phyloP scores from a whole-genome alignment of 2,888 invertebrate genomes.

The Nomada ruficornis region DNA sequence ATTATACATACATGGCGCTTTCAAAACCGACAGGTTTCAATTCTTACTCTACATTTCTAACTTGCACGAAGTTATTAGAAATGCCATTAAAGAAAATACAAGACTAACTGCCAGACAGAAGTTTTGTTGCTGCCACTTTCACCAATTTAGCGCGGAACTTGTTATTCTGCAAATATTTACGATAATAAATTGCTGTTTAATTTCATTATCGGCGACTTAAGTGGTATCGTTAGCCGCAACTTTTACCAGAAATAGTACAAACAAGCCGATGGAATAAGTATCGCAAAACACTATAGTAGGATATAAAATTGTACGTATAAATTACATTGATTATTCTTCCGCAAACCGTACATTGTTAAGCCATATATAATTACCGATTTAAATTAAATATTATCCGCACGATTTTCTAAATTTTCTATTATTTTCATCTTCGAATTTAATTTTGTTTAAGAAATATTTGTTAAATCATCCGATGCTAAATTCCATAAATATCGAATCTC shows the following conservation, averaged over 20 bases:
- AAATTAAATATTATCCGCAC: too few species aligned
- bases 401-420: too few species aligned
- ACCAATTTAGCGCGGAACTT: conserved; percentile 54
- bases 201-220: conserved; percentile 29
- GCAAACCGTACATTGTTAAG: background rate
- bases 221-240: background rate
- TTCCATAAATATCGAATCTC: background rate
- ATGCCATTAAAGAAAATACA: conserved; percentile 8
- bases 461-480: background rate
- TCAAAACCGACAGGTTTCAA: too few species aligned
- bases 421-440: too few species aligned
- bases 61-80: background rate
- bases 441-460: too few species aligned
- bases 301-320: too few species aligned
- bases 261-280: background rate
- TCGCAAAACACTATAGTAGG: background rate
- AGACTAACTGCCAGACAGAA: conserved; percentile 6
- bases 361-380: too few species aligned
- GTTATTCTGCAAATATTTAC: conserved; percentile 24
- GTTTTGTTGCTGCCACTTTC: conserved; percentile 57
- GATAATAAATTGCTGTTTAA: conserved; percentile 1
- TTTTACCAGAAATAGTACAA: background rate
- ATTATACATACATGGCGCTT: too few species aligned
- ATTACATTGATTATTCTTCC: background rate
- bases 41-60: background rate